Evolutionary conservation across 2,888 invertebrate species (phyloP).

Genomic region (Abrostola triplasia): DNA sequence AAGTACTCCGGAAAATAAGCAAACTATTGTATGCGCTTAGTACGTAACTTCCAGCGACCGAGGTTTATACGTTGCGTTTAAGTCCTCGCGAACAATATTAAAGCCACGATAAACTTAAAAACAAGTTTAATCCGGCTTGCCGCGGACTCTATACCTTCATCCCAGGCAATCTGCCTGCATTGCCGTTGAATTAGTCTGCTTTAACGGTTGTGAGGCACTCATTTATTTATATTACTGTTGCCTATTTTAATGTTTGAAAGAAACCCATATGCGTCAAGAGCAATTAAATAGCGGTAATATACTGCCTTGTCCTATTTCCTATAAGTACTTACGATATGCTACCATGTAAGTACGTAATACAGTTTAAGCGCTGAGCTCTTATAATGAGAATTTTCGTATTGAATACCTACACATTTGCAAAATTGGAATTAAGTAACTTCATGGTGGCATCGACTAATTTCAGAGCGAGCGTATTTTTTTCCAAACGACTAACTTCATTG

Average conservation of each 20-base stretch:
- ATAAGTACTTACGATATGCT: not conserved
- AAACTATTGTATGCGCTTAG: slow-evolving; percentile 66
- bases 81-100: slow-evolving; percentile 85
- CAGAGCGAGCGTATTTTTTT: slow-evolving; percentile 51
- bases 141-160: slow-evolving; percentile 75
- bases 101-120: slow-evolving; percentile 86
- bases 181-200: slow-evolving; percentile 77
- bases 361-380: not conserved
- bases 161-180: slow-evolving; percentile 77
- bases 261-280: not conserved
- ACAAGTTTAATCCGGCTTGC: slow-evolving; percentile 85
- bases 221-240: slow-evolving; percentile 50
- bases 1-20: slow-evolving; percentile 59
- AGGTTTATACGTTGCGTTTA: slow-evolving; percentile 80
- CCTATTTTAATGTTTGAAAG: slow-evolving; percentile 12
- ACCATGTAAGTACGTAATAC: not conserved
- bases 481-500: slow-evolving; percentile 58
- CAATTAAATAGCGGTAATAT: not conserved
- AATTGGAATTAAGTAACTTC: slow-evolving; percentile 5
- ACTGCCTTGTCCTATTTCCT: not conserved
- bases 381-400: not conserved
- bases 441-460: slow-evolving; percentile 45
- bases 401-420: not conserved
- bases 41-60: slow-evolving; percentile 66
- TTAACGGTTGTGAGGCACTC: slow-evolving; percentile 62